These are phyloP conservation scores for Tachystola acroxantha DNA, from an alignment of 2,888 invertebrate species.

Conservation along the genomic window DNA sequence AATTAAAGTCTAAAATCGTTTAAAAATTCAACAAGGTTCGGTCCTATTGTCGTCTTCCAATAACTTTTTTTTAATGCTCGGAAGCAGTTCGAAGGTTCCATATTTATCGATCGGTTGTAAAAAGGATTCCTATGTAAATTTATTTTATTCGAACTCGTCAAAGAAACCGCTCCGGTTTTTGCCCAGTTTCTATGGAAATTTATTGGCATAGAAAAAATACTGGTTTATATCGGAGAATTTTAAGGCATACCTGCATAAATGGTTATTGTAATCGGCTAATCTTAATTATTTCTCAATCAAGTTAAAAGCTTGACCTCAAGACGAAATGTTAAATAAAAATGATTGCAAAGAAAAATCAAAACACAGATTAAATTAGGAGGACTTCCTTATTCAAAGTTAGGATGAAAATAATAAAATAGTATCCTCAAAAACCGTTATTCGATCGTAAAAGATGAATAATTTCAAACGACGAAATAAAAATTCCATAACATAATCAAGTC, in stretches of 20 bases:
- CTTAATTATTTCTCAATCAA: too few species aligned
- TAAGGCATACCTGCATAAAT: too few species aligned
- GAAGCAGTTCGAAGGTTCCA: slow-evolving; percentile 45
- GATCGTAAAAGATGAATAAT: slow-evolving; percentile 31
- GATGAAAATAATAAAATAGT: too few species aligned
- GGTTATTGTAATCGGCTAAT: too few species aligned
- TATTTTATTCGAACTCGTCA: slow-evolving; percentile 34
- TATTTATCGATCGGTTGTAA: slow-evolving; percentile 49
- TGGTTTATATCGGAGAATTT: slow-evolving; percentile 17
- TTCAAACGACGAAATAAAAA: slow-evolving; percentile 11
- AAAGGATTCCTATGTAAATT: slow-evolving; percentile 59
- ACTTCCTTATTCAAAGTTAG: too few species aligned
- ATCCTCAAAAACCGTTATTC: slow-evolving; percentile 34
- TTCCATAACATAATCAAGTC: slow-evolving; percentile 2
- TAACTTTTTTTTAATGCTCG: slow-evolving; percentile 40
- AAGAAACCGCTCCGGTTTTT: slow-evolving; percentile 44
- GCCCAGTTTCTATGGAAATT: slow-evolving; percentile 25
- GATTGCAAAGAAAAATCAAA: too few species aligned
- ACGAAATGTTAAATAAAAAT: too few species aligned
- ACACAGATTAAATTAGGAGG: too few species aligned
- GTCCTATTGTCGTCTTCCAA: slow-evolving; percentile 22
- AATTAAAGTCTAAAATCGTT: slow-evolving; percentile 5
- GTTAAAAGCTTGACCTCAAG: too few species aligned
- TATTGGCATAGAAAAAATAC: slow-evolving; percentile 20
- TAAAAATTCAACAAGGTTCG: slow-evolving; percentile 12